phyloP scores from a whole-genome alignment of 2,113 vertebrate genomes.

The Canis aureus region DNA sequence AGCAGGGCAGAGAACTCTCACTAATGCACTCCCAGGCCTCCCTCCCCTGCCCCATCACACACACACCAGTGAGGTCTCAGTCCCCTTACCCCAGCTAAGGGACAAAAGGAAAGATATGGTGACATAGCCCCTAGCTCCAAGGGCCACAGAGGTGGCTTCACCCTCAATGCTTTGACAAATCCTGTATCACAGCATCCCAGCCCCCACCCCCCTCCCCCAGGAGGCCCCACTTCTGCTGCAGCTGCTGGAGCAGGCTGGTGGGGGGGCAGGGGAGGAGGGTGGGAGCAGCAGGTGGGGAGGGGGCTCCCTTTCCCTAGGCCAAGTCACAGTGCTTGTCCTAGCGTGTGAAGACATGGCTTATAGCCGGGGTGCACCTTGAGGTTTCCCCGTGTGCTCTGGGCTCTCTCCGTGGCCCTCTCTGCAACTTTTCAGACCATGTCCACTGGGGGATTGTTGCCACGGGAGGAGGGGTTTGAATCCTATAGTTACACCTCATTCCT shows the following conservation, averaged over 20 bases:
- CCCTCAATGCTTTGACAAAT: not conserved
- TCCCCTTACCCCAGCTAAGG: not conserved
- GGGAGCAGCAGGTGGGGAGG: not conserved
- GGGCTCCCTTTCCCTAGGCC: not conserved
- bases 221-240: not conserved
- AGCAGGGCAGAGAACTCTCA: not conserved
- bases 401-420: not conserved
- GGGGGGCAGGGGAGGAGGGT: too few relatives aligned
- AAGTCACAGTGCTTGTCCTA: not conserved
- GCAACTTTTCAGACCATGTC: not conserved
- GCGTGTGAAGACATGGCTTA: not conserved
- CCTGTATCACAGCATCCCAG: not conserved
- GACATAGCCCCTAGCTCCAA: not conserved
- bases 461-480: not conserved
- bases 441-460: not conserved
- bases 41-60: not conserved
- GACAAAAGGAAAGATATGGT: not conserved
- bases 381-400: not conserved
- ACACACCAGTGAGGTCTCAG: not conserved
- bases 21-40: too few relatives aligned
- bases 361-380: not conserved
- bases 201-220: not conserved
- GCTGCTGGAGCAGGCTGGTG: not conserved
- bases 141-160: not conserved
- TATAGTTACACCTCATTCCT: not conserved